Percentiles rank a stretch among this genome's conserved stretches.
These are phyloP conservation scores for Omphaloscelis lunosa DNA, from an alignment of 2,888 invertebrate species.

Conservation along the genomic window DNA sequence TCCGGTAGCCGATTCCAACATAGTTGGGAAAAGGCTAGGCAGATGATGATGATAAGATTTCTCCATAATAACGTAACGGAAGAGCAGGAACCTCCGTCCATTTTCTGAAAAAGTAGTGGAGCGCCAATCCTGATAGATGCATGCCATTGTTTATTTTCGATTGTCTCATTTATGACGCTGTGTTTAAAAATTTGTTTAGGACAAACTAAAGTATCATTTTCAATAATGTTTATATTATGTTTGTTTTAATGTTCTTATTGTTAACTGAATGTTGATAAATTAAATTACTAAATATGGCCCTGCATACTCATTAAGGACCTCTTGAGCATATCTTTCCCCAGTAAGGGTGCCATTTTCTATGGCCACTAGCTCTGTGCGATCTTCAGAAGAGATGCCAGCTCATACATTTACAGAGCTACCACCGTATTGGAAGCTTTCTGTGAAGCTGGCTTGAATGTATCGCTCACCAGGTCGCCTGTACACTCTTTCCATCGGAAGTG, in stretches of 20 bases:
- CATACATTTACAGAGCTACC: too few species aligned
- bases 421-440: too few species aligned
- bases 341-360: too few species aligned
- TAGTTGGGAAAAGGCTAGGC: neutral
- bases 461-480: too few species aligned
- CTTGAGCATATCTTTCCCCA: too few species aligned
- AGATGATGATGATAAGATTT: neutral
- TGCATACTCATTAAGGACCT: too few species aligned
- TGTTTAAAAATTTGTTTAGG: neutral
- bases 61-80: neutral
- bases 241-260: conserved; percentile 26
- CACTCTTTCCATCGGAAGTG: too few species aligned
- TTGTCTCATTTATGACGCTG: neutral
- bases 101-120: conserved; percentile 2
- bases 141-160: conserved; percentile 19
- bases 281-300: neutral
- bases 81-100: neutral
- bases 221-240: conserved; percentile 9
- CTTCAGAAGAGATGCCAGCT: too few species aligned
- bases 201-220: conserved; percentile 23
- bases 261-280: conserved; percentile 17
- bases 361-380: too few species aligned
- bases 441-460: too few species aligned
- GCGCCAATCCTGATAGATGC: neutral
- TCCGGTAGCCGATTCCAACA: too few species aligned